Evolutionary conservation across 2,888 invertebrate genomes (phyloP), one percentile per base, ranked within the genome.

Genomic region (Isoperla grammatica): DNA sequence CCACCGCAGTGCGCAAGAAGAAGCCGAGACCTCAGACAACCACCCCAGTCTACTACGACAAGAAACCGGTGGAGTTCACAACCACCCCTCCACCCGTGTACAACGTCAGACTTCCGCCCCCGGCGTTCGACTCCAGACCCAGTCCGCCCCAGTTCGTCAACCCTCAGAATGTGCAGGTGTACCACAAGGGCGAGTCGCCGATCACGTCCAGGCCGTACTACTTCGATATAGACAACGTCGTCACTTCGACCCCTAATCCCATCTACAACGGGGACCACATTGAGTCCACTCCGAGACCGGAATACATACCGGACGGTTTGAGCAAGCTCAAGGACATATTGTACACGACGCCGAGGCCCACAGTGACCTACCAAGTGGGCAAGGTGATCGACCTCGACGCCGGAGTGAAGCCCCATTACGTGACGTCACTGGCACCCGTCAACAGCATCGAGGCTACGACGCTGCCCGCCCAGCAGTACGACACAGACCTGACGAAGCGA

Each of bases 161-260:
- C n/a, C 56, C 60, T 5, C 22, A 60, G 40, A 50, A 56, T 35
- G 60, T 60, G 12, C 60, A 60, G 13, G 50, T 60, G 40, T 43
- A 35, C 8, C 56, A 60, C 37, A 46, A 60, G 42, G 60, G 60
- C 17, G 48, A 48, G 35, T 56, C 60, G 9, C 53, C 53, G 12
- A 53, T 53, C 53, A 53, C 53, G 37, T 17, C 37, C 12, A 35
- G 53, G 11, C 53, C 53, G 39, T 53, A 39, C 20, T 53, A 53
- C 39, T 39, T 39, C 39, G 29, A 23, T 11, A 15, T 35, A 2
- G 53, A 53, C 53, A 46, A 46, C 46, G 46, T 46, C 74, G 35
- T 73, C 75, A 65, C 76, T 76, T 15, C 77, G 76, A 69, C 73
- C 75, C 40, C 67, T 69, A 0, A 60, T 49, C 12, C 61, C 70